phyloP scores from a whole-genome alignment of 2,113 vertebrate species.

The Chaenogobius annularis region DNA sequence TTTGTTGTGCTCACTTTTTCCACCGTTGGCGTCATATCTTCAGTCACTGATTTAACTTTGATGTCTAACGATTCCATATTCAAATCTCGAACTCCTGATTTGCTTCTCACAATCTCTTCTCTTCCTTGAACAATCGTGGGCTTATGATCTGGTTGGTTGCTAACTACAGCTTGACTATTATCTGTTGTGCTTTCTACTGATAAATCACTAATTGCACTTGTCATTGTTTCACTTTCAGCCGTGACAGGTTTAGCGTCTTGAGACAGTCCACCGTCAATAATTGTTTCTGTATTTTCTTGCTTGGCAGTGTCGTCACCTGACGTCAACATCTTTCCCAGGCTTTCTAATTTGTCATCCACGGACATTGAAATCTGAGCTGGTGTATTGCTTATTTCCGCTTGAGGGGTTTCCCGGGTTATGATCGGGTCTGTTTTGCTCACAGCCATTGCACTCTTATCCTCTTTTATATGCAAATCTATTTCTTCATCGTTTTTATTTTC shows the following conservation, averaged over 20 bases:
- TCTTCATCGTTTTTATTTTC: slow-evolving; percentile 1
- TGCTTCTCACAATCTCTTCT: not conserved
- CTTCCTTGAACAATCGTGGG: not conserved
- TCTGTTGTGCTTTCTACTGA: not conserved
- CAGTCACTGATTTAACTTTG: not conserved
- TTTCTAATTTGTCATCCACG: slow-evolving; percentile 19
- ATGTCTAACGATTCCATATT: too few species aligned
- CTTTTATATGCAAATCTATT: slow-evolving; percentile 13
- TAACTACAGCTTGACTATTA: not conserved
- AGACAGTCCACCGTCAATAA: not conserved
- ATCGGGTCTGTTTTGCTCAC: not conserved
- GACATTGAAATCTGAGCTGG: not conserved
- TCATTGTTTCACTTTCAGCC: not conserved
- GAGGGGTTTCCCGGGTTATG: not conserved
- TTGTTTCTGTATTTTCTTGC: not conserved
- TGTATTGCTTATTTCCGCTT: not conserved
- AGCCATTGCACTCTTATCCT: not conserved
- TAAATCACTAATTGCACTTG: slow-evolving; percentile 3
- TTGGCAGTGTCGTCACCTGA: not conserved
- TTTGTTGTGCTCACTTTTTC: not conserved
- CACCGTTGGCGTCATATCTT: not conserved
- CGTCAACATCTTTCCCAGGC: not conserved
- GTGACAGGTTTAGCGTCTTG: slow-evolving; percentile 1
- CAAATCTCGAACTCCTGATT: not conserved
- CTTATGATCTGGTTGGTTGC: not conserved